Percentiles rank a stretch among this genome's conserved stretches.
These are phyloP conservation scores for Oikopleura vanhoeffeni DNA, from an alignment of 23 tunicate species.

Conservation along the genomic window DNA sequence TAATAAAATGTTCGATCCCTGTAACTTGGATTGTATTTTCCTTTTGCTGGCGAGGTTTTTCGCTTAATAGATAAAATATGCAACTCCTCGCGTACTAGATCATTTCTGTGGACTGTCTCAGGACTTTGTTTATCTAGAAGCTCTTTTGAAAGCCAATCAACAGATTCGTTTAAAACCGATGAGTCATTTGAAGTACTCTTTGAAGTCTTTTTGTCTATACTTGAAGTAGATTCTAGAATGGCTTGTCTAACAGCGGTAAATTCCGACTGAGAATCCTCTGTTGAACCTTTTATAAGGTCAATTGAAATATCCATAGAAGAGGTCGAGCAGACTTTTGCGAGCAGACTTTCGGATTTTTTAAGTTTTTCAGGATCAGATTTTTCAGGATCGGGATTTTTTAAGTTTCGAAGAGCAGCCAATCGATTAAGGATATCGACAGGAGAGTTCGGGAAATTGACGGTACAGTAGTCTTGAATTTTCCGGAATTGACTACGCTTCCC, in stretches of 20 bases:
- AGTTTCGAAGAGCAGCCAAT: background rate
- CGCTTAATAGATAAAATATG: no score
- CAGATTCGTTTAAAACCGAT: background rate
- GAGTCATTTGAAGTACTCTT: background rate
- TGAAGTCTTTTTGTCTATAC: background rate
- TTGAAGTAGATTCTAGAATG: background rate
- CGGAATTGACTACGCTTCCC: background rate
- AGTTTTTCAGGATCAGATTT: background rate
- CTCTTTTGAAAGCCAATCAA: background rate
- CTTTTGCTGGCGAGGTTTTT: no score
- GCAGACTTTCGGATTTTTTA: background rate
- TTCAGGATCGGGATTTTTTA: background rate
- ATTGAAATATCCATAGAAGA: background rate
- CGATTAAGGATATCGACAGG: background rate
- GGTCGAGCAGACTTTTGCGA: background rate
- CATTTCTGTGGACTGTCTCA: no score
- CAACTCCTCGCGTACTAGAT: no score
- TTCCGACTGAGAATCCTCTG: background rate
- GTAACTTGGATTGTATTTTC: no score
- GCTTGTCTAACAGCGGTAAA: background rate
- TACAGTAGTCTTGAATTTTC: background rate
- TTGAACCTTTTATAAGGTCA: no score
- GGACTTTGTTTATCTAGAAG: background rate
- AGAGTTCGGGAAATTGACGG: background rate
- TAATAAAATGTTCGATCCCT: no score